Evolutionary conservation across 2,113 vertebrate species (phyloP).

Genomic region (Octodon degus): DNA sequence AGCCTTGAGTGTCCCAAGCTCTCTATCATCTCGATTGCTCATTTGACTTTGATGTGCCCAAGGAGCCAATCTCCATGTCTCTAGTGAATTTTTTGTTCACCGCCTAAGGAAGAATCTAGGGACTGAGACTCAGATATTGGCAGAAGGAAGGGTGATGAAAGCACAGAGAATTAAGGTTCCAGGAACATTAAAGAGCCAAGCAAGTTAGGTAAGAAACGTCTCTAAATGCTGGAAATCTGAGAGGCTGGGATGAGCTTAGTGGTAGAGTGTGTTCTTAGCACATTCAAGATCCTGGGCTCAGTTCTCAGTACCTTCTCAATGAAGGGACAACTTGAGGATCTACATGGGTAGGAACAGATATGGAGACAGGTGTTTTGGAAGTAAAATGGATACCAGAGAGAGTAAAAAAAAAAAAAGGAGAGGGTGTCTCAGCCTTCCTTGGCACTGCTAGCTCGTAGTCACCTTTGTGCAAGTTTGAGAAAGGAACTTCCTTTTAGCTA

Average conservation of each 20-base stretch:
- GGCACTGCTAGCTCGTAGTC: not conserved
- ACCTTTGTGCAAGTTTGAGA: not conserved
- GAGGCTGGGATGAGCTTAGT: not conserved
- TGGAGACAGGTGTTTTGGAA: not conserved
- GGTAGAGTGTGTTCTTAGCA: not conserved
- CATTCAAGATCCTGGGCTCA: not conserved
- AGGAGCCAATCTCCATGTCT: not conserved
- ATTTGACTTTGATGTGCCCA: slow-evolving; percentile 14
- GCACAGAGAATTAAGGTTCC: not conserved
- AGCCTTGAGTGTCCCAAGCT: not conserved
- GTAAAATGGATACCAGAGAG: not conserved
- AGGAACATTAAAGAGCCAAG: slow-evolving; percentile 16
- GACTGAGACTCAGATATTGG: not conserved
- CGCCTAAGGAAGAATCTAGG: not conserved
- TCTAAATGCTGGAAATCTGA: not conserved
- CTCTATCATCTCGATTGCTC: slow-evolving; percentile 9
- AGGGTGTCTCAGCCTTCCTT: not conserved
- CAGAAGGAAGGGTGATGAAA: not conserved
- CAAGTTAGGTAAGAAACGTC: not conserved
- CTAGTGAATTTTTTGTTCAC: not conserved
- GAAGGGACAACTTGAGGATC: not conserved
- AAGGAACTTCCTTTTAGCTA: not conserved
- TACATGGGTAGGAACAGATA: not conserved
- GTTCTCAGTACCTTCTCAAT: not conserved
- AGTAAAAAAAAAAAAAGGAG: not conserved